Evolutionary conservation across 1,140 invertebrate genomes (phyloP).

Genomic region (Zaprionus inermis): DNA sequence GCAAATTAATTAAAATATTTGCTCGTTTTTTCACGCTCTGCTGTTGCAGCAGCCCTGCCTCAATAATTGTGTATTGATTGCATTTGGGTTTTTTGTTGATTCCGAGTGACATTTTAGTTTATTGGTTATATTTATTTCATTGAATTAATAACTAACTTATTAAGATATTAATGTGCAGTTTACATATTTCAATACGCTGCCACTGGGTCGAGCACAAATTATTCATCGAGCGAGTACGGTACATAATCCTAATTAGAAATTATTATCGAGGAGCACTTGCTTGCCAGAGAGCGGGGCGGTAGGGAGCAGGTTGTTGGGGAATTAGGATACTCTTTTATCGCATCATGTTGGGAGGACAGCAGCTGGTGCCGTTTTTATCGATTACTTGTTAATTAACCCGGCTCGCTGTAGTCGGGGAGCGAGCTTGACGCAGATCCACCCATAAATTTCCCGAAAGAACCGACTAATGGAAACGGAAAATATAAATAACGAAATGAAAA

Average conservation of each 20-base stretch:
- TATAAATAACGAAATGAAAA: slow-evolving; percentile 74
- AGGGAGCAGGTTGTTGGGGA: not conserved
- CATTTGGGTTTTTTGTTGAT: slow-evolving; percentile 14
- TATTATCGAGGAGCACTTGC: slow-evolving; percentile 26
- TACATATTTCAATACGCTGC: slow-evolving; percentile 6
- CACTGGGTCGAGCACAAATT: too few species aligned
- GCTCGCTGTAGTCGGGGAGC: slow-evolving; percentile 53
- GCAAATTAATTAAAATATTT: slow-evolving; percentile 56
- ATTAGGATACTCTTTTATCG: not conserved
- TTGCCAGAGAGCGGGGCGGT: not conserved
- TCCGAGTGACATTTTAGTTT: slow-evolving; percentile 26
- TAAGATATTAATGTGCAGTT: slow-evolving; percentile 31
- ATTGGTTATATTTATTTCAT: slow-evolving; percentile 20
- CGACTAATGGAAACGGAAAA: slow-evolving; percentile 55
- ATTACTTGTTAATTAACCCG: slow-evolving; percentile 76
- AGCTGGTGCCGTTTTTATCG: slow-evolving; percentile 54
- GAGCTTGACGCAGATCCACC: slow-evolving; percentile 27
- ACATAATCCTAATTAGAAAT: slow-evolving; percentile 53
- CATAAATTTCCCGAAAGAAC: slow-evolving; percentile 65
- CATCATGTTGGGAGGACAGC: slow-evolving; percentile 51
- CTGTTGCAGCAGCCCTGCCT: not conserved
- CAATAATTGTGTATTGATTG: slow-evolving; percentile 1
- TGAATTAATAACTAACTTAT: slow-evolving; percentile 42
- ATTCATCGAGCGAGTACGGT: slow-evolving; percentile 16
- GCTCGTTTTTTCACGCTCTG: not conserved